Evolutionary conservation across 64 coral and sea anemone genomes (phyloP).

Genomic region (Dendrophyllia cribrosa): DNA sequence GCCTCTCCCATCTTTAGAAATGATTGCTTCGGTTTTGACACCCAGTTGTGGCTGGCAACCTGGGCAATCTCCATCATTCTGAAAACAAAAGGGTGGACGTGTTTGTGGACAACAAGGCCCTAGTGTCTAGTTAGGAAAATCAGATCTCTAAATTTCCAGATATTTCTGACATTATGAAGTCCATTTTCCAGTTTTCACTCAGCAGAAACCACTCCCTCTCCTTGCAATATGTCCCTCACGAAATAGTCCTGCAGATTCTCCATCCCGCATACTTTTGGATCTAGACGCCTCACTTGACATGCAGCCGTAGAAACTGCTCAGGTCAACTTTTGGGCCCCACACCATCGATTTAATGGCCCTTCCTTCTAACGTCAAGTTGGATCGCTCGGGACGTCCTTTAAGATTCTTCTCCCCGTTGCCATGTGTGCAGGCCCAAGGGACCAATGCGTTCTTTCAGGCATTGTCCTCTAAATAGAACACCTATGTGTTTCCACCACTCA

Average conservation of each 20-base stretch:
- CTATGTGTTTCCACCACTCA: conserved; percentile 53
- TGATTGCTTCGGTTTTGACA: no score
- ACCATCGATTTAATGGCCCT: no score
- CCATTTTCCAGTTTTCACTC: not conserved
- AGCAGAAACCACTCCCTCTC: not conserved
- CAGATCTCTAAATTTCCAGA: not conserved
- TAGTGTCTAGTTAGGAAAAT: not conserved
- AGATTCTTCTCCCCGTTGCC: conserved; percentile 1
- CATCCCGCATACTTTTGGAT: no score
- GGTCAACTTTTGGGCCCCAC: no score
- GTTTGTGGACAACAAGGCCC: not conserved
- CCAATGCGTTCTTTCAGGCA: conserved; percentile 33
- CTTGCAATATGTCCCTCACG: not conserved
- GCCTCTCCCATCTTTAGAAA: no score
- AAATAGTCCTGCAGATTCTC: not conserved
- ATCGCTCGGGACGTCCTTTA: not conserved
- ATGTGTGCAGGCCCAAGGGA: not conserved
- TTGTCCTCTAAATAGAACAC: conserved; percentile 4
- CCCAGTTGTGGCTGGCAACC: no score
- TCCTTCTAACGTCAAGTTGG: not conserved
- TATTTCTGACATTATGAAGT: not conserved
- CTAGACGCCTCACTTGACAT: not conserved
- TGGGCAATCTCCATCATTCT: not conserved
- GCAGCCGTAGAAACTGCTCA: no score
- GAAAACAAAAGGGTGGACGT: not conserved